phyloP scores from a whole-genome alignment of 2,113 vertebrate species.

The Amblyopsis rosae region DNA sequence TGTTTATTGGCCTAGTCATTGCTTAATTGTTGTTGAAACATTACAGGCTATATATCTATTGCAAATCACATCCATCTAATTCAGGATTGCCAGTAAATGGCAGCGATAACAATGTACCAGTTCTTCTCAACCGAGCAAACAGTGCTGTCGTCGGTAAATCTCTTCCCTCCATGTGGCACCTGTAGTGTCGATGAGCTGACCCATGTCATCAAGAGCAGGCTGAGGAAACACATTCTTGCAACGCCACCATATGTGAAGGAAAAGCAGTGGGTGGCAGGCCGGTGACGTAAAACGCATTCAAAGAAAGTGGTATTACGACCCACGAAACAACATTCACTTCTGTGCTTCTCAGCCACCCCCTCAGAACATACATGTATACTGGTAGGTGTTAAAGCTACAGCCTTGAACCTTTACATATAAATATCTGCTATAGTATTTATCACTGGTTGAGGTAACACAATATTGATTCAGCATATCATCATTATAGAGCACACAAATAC shows the following conservation, averaged over 20 bases:
- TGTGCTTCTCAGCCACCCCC: slow-evolving; percentile 33
- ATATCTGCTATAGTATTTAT: too few relatives aligned
- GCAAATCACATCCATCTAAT: background rate
- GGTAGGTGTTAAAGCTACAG: background rate
- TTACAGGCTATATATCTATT: too few relatives aligned
- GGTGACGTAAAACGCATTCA: slow-evolving; percentile 78
- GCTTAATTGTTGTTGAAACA: too few relatives aligned
- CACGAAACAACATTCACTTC: slow-evolving; percentile 71
- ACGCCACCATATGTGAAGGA: slow-evolving; percentile 74
- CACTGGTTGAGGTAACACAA: too few relatives aligned
- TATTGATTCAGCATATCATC: too few relatives aligned
- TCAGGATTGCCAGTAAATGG: slow-evolving; percentile 23
- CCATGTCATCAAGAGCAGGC: slow-evolving; percentile 76
- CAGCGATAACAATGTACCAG: slow-evolving; percentile 17
- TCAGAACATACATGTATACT: background rate
- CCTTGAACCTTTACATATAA: background rate
- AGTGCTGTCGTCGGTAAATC: slow-evolving; percentile 21
- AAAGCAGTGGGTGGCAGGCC: slow-evolving; percentile 77
- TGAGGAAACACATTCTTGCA: slow-evolving; percentile 72
- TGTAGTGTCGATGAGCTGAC: slow-evolving; percentile 66
- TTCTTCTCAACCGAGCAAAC: slow-evolving; percentile 6
- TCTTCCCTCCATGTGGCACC: slow-evolving; percentile 60
- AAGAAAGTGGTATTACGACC: slow-evolving; percentile 73
- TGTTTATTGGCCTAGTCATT: too few relatives aligned
- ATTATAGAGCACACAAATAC: too few relatives aligned